Conservation (phyloP, 2,113 vertebrate genomes). For the Dryoscopus gambensis region DNA sequence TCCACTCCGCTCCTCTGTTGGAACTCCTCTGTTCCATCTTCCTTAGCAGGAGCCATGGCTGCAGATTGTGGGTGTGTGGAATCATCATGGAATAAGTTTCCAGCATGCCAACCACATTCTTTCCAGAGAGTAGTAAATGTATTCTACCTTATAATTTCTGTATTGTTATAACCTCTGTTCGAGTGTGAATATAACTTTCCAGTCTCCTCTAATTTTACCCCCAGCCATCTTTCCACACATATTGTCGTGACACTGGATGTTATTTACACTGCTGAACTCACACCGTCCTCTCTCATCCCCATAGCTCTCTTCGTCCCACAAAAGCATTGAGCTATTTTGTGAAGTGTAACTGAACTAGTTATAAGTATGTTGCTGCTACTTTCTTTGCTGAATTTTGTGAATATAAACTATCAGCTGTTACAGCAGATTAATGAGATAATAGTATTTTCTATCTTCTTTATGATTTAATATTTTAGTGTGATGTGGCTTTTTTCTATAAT, state of each 20-base stretch:
- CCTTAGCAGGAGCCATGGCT: not conserved
- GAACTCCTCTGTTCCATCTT: not conserved
- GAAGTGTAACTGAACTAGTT: not conserved
- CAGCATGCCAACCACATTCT: not conserved
- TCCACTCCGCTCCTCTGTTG: accelerated
- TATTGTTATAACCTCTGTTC: no score
- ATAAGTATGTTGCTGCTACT: not conserved
- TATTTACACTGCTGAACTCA: not conserved
- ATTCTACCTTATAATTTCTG: not conserved
- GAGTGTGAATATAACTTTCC: not conserved
- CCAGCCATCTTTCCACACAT: not conserved
- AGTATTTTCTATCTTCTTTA: not conserved
- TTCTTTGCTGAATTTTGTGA: not conserved
- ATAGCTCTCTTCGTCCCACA: not conserved
- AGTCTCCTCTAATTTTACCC: not conserved
- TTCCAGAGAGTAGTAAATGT: not conserved
- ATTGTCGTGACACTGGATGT: not conserved
- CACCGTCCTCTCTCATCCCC: not conserved
- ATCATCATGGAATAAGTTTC: accelerated
- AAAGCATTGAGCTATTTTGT: not conserved
- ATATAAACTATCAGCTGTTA: not conserved
- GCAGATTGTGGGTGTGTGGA: not conserved
- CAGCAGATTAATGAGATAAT: not conserved
- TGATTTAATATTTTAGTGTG: not conserved
- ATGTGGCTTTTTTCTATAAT: not conserved